Base-by-base conservation (phyloP, 2,888 invertebrate species). In the Andrena chrysosceles region DNA sequence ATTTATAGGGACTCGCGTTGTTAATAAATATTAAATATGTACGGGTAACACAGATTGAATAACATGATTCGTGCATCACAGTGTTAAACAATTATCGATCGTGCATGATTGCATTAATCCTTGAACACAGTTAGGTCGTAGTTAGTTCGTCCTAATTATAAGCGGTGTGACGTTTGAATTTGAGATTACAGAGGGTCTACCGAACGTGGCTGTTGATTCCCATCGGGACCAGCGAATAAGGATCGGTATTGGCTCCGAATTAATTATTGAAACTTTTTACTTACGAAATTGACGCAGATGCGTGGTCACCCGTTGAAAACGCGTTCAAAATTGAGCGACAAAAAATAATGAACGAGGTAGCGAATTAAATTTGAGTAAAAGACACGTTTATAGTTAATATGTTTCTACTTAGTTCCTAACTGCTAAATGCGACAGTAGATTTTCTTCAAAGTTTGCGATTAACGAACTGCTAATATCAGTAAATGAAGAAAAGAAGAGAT, bases 141-240 rank as follows among this genome's bases (percentile, higher is more conserved):
- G 74, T 77, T 77, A 71, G 67, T 49, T n/a, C 49, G 67, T 26
- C 49, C 74, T 82, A 77, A 83, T 83, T 73, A 77, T 73, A 56
- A 78, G 35, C 59, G 63, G 52, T 62, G n/a, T 69, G 82, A 62
- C 67, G 56, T 77, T 86, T 64, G 82, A 73, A 71, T 84, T 75
- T 31, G 52, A 67, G 67, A 84, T 86, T 76, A 77, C 20, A 20
- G 49, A 10, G 7, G 33, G 48, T 7, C 29, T 77, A 77, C 73
- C 72, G 82, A 84, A 79, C 75, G 29, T 74, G 35, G 8, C 62
- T 63, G 70, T 70, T 71, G 62, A 86, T 64, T 71, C 52, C 73
- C 75, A 66, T 49, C 60, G 33, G 60, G 64, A 6, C 31, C 54
- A 13, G 56, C 10, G 73, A 84, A 81, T 77, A 81, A 83, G 70